A percentile compares a stretch with the other conserved stretches of the same genome.
phyloP scores from a whole-genome alignment of 2,113 vertebrate genomes.

The Aptenodytes patagonicus region DNA sequence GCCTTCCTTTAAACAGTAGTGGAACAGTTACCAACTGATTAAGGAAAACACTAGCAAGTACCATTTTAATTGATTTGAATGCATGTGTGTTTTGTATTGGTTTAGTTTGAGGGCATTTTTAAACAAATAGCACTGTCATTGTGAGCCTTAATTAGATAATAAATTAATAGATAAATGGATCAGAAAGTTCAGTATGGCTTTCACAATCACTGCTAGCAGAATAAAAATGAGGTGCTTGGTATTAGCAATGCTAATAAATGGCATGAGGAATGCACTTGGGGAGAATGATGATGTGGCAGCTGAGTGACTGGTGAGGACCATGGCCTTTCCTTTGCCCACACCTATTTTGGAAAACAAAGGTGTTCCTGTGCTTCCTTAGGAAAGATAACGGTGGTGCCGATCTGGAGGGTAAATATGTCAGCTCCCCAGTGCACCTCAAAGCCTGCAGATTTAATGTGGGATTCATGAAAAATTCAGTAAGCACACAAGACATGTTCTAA shows the following conservation, averaged over 20 bases:
- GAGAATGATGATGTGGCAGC: conserved; percentile 19
- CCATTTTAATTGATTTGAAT: conserved; percentile 73
- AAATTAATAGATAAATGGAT: conserved; percentile 82
- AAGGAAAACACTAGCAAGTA: conserved; percentile 64
- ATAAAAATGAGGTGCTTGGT: conserved; percentile 44
- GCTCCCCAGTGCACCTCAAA: conserved; percentile 10
- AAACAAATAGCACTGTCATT: conserved; percentile 74
- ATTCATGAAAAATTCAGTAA: conserved; percentile 59
- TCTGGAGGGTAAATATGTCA: conserved; percentile 46
- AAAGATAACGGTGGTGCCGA: conserved; percentile 1
- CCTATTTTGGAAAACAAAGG: conserved; percentile 21
- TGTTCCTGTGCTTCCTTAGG: not conserved
- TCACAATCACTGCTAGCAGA: conserved; percentile 18
- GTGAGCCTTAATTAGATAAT: conserved; percentile 77
- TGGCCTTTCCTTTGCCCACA: not conserved
- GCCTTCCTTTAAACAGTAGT: not conserved
- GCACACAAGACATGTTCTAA: not conserved
- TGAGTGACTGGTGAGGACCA: not conserved
- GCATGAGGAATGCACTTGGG: not conserved
- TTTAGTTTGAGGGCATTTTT: conserved; percentile 76
- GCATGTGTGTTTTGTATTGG: conserved; percentile 62
- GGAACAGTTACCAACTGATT: conserved; percentile 62
- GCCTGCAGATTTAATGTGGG: conserved; percentile 34
- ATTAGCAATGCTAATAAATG: conserved; percentile 50
- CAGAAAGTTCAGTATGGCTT: conserved; percentile 61